A percentile compares a stretch with the other conserved stretches of the same genome.
These are phyloP conservation scores for Megastigmus dorsalis DNA, from an alignment of 2,888 invertebrate genomes.

Conservation along the genomic window DNA sequence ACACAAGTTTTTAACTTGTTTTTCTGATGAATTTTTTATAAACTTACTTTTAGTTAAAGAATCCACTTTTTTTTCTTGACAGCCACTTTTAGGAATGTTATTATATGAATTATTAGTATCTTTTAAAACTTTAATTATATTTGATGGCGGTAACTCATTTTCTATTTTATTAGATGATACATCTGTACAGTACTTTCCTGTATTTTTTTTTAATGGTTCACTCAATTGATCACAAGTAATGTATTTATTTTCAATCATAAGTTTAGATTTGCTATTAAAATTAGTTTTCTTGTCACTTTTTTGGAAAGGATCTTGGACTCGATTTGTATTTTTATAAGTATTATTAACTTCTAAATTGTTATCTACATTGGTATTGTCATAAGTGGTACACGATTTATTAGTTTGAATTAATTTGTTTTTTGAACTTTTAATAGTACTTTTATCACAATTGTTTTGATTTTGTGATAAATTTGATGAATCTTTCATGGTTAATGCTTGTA, in stretches of 20 bases:
- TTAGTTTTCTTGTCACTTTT: constrained; percentile 6
- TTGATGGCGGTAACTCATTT: constrained; percentile 1
- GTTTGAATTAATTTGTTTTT: neutral
- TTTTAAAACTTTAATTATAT: constrained; percentile 6
- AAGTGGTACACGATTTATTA: neutral
- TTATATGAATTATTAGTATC: neutral
- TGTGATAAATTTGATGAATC: neutral
- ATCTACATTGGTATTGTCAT: constrained; percentile 19
- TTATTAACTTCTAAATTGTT: constrained; percentile 23
- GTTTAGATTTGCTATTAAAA: too few relatives aligned
- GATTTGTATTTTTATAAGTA: neutral
- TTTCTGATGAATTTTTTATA: too few relatives aligned
- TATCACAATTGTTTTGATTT: neutral
- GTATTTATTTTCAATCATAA: too few relatives aligned
- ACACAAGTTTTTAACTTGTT: constrained; percentile 11
- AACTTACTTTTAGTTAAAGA: too few relatives aligned
- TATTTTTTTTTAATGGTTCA: constrained; percentile 5
- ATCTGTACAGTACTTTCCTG: constrained; percentile 30
- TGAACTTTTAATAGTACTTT: neutral
- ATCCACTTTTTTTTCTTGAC: neutral
- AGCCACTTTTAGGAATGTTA: neutral
- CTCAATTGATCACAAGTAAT: neutral
- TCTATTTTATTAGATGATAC: neutral
- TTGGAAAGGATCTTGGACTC: neutral
- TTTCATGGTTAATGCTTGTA: neutral